A percentile compares a stretch with the other conserved stretches of the same genome.
Conservation (phyloP, 1,140 invertebrate genomes). For the Rhynchophorus ferrugineus region DNA sequence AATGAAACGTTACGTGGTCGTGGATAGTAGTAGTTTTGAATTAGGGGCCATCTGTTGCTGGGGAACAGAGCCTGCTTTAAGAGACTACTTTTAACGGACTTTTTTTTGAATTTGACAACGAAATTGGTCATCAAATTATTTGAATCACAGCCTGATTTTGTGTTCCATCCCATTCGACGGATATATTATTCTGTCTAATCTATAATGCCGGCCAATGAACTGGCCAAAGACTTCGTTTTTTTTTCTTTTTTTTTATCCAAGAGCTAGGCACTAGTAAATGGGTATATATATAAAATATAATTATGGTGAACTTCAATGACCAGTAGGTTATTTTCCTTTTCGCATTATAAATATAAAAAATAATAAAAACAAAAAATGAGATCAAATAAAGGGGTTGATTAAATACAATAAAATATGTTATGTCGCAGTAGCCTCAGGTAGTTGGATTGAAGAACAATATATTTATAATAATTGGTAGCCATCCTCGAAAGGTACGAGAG, state of each 20-base stretch:
- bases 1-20: background rate
- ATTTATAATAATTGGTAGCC: too few species aligned
- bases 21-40: background rate
- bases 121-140: slow-evolving; percentile 41
- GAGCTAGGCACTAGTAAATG: slow-evolving; percentile 42
- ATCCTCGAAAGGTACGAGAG: too few species aligned
- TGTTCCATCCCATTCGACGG: slow-evolving; percentile 31
- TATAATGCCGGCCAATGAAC: slow-evolving; percentile 21
- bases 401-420: slow-evolving; percentile 29
- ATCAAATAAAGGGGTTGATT: slow-evolving; percentile 38
- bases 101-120: slow-evolving; percentile 34
- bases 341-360: slow-evolving; percentile 30
- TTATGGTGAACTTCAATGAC: slow-evolving; percentile 25
- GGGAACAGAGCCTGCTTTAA: too few species aligned
- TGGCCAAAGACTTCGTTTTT: too few species aligned
- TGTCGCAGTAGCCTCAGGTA: slow-evolving; percentile 21
- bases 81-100: slow-evolving; percentile 31
- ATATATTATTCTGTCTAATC: slow-evolving; percentile 31
- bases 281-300: slow-evolving; percentile 34
- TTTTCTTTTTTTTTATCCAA: too few species aligned
- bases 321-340: too few species aligned
- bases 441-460: slow-evolving; percentile 12
- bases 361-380: slow-evolving; percentile 40
- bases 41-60: too few species aligned
- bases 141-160: slow-evolving; percentile 44